Base-by-base conservation (phyloP, 2,888 invertebrate genomes). In the Campoplex nolae region DNA sequence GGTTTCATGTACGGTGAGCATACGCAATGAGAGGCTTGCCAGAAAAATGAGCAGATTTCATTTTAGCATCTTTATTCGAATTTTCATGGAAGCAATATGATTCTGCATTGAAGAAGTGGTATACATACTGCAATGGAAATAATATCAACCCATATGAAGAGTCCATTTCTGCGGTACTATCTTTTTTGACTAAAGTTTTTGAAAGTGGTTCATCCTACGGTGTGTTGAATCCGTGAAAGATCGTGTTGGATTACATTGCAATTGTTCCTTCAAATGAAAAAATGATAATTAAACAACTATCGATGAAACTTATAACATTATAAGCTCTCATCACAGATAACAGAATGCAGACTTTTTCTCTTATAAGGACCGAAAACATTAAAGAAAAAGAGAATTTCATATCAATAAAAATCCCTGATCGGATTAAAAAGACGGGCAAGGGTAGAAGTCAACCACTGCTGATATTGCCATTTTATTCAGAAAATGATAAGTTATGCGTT, bases 291-390 rank as follows among this genome's bases (percentile, higher is more conserved):
- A 58, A 67, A 42, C 42, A 68, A 18, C 18, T 88, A 51, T 67
- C 88, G 7, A 71, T 42, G 76, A 88, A 89, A 68, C 80, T 88
- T 51, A 80, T 80, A n/a, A 77, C 74, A 42, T 73, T 88, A 67
- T 48, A 88, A 9, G 83, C 87, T 18, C 79, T 89, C 3, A 76
- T 78, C n/a, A 80, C 71, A 32, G 71, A 71, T 28, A 71, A 80
- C 32, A 58, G 58, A 45, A 71, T 80, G 71, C 48, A 71, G 23
- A 71, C 35, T 1, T 79, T 71, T 62, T 79, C 62, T 8, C 48
- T 71, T 11, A 79, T 79, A 32, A 56, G 38, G 23, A 16, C 56
- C 9, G 71, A 79, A 38, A 79, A 79, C 32, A 79, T 79, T n/a
- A 77, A 77, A 18, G 62, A 13, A 58, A 48, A 13, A 23, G 67